Base-by-base conservation (phyloP, 2,888 invertebrate genomes). In the Gonocerus acuteangulatus region DNA sequence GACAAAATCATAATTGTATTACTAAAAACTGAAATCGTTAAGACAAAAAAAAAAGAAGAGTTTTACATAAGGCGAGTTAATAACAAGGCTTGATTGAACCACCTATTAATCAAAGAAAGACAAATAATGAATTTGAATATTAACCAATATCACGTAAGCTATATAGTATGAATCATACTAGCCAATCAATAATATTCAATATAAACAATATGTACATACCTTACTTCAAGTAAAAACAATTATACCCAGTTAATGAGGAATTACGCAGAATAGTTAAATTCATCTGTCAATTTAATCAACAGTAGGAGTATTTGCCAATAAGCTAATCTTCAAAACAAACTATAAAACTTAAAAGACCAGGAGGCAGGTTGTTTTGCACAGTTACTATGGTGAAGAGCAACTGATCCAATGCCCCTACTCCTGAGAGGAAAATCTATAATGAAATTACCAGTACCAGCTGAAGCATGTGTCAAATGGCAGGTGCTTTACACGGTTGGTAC, bases 381-480 rank as follows among this genome's bases (percentile, higher is more conserved):
- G 57, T 57, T 57, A 47, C 57, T 57, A 57, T 57, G 57, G 47
- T 21, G 34, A 57, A 13, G 47, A 32, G 47, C 56, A 34, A 57
- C 57, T 57, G 27, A 57, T 32, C 54, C 54, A 42, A 54, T 54
- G 36, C 39, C 7, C 21, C 6, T 11, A 22, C 36, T 19, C 7
- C 54, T 11, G 22, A 22, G 36, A n/a, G 23, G 39, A 47, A 54
- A 54, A 54, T 54, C 54, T 54, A 54, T 54, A 54, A 21, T 4
- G 39, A 15, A n/a, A 21, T 42, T 18, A 42, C 54, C 23, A 39
- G 39, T n/a, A 15, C 13, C 39, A 39, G 39, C 54, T 36, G 54
- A 45, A 34, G 22, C 57, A 57, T 57, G 57, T 57, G 57, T 23
- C 27, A 9, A 9, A 27, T 13, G 45, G 23, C 47, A 57, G 47